These are phyloP conservation scores for Thamnaconus septentrionalis DNA, from an alignment of 2,113 vertebrate species.

Conservation along the genomic window DNA sequence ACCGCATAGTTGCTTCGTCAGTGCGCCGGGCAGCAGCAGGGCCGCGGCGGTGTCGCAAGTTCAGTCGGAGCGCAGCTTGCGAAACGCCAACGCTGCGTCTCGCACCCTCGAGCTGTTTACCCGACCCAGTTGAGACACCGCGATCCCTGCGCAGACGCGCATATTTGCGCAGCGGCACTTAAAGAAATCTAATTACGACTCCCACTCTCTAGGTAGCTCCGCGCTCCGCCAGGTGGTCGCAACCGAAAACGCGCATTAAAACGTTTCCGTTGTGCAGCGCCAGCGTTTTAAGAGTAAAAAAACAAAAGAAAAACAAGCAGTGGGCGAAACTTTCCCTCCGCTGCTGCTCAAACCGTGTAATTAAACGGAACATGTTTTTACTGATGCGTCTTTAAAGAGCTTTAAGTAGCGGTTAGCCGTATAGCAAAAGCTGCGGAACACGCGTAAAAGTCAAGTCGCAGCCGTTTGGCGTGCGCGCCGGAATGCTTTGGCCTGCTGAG, in stretches of 20 bases:
- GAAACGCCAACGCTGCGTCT: too few relatives aligned
- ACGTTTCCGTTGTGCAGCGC: constrained; percentile 6
- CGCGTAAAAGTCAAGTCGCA: constrained; percentile 34
- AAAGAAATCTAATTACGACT: background rate
- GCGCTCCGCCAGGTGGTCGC: too few relatives aligned
- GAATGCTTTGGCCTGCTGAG: constrained; percentile 39
- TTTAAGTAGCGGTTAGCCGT: constrained; percentile 54
- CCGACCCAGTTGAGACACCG: too few relatives aligned
- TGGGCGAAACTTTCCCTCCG: constrained; percentile 54
- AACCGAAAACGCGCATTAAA: constrained; percentile 37
- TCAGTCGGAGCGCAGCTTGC: too few relatives aligned
- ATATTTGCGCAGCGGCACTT: too few relatives aligned
- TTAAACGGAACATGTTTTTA: constrained; percentile 64
- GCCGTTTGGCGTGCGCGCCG: constrained; percentile 34
- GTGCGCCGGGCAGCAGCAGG: too few relatives aligned
- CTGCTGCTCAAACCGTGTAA: constrained; percentile 44
- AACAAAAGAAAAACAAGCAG: constrained; percentile 3
- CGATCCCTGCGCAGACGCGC: too few relatives aligned
- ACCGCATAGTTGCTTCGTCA: constrained; percentile 8
- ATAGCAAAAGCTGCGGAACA: constrained; percentile 27
- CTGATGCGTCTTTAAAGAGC: constrained; percentile 43
- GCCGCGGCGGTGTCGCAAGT: too few relatives aligned
- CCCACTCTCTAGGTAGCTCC: background rate
- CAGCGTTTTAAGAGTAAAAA: too few relatives aligned
- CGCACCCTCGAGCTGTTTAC: too few relatives aligned